Evolutionary conservation across 2,888 invertebrate species (phyloP).

Genomic region (Axea sp.): DNA sequence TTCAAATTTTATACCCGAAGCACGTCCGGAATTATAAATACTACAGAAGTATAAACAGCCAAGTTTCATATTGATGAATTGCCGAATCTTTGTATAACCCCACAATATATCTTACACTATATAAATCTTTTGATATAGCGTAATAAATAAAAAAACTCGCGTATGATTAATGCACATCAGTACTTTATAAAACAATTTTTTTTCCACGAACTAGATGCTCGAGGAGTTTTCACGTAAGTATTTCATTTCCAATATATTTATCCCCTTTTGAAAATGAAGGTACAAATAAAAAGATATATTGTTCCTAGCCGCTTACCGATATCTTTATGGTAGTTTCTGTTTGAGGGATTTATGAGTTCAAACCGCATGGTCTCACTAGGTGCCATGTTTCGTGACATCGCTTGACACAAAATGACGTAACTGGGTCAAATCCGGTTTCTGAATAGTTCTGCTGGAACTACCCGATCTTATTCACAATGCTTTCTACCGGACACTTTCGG

Average conservation of each 20-base stretch:
- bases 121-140: conserved; percentile 35
- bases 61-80: conserved; percentile 21
- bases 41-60: background rate
- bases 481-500: conserved; percentile 57
- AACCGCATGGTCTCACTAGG: conserved; percentile 71
- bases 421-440: conserved; percentile 69
- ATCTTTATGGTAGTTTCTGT: conserved; percentile 61
- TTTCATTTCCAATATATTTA: conserved; percentile 49
- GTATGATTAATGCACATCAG: conserved; percentile 33
- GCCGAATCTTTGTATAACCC: conserved; percentile 6
- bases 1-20: background rate
- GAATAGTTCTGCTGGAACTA: conserved; percentile 62
- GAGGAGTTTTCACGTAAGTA: conserved; percentile 42
- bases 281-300: conserved; percentile 57
- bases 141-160: background rate
- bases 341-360: conserved; percentile 74
- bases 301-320: conserved; percentile 48
- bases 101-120: conserved; percentile 14
- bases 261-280: conserved; percentile 39
- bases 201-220: conserved; percentile 6
- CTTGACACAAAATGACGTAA: conserved; percentile 73
- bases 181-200: conserved; percentile 45
- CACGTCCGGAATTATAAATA: conserved; percentile 14
- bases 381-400: conserved; percentile 66
- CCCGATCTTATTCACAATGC: conserved; percentile 65